Evolutionary conservation across 2,113 vertebrate genomes (phyloP), one percentile per base, ranked within the genome.

Genomic region (Poecilia latipinna): DNA sequence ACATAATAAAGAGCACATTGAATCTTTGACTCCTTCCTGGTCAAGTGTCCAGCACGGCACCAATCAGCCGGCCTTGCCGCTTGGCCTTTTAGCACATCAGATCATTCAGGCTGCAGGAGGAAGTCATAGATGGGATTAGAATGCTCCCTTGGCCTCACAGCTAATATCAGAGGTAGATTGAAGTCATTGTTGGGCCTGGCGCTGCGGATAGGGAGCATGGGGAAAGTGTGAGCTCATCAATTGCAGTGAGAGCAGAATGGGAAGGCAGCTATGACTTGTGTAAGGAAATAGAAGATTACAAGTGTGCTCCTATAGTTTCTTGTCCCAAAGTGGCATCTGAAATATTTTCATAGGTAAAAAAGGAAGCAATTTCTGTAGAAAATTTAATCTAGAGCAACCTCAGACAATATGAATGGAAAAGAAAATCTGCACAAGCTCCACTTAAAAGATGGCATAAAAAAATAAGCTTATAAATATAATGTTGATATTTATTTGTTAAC

Each of bases 191-290:
- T 71, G 62, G 71, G 44, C 48, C 57, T 70, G 66, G 74, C 65
- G 65, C 75, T 70, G 31, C 66, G 78, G 86, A 89, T 80, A 88
- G 82, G 70, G 35, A 72, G 77, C 72, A 73, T 64, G 75, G 68
- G 51, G 65, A 79, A 87, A 76, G 79, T 70, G 79, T 44, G 61
- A 81, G 85, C 74, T 91, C 90, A 91, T 92, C 88, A 72, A 81
- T 72, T 81, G 83, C 88, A 88, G 83, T 11, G 8, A 72, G 54
- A 80, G 70, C 44, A 79, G 60, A 74, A 37, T 11, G 69, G 70
- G 64, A 51, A 80, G 60, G 74, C 57, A 39, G 77, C 61, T 71
- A 75, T 74, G 74, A 79, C 80, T 83, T 72, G 77, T 85, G 70
- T 79, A 24, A 75, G 76, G 28, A 88, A 86, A 87, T 87, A 80